Evolutionary conservation across 2,888 invertebrate species (phyloP).

Genomic region (Andrena minutula): DNA sequence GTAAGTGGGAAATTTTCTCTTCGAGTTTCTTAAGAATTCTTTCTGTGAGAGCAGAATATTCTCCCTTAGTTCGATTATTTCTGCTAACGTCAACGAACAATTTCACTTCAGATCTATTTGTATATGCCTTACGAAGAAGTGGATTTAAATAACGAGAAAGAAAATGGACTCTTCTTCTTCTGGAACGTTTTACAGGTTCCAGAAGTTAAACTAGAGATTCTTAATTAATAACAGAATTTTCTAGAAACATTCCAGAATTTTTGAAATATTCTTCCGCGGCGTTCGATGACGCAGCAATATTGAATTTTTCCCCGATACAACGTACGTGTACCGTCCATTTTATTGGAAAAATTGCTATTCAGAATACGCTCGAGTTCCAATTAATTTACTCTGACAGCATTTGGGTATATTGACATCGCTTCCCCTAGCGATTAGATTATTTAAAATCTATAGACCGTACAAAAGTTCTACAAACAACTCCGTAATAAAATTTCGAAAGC

Average conservation of each 20-base stretch:
- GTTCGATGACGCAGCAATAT: background rate
- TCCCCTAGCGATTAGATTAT: background rate
- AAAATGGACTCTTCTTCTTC: too few relatives aligned
- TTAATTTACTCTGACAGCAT: background rate
- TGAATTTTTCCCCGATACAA: background rate
- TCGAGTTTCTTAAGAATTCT: slow-evolving; percentile 37
- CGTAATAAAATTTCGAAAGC: background rate
- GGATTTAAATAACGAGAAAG: too few relatives aligned
- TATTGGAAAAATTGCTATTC: slow-evolving; percentile 7
- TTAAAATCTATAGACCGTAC: background rate
- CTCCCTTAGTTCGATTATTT: slow-evolving; percentile 34
- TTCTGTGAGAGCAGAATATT: slow-evolving; percentile 13
- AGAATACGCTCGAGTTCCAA: background rate
- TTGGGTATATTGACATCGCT: background rate
- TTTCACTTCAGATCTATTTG: background rate
- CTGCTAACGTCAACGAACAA: background rate
- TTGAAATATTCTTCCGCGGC: background rate
- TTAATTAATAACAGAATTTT: background rate
- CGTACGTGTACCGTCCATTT: background rate
- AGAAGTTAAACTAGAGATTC: background rate
- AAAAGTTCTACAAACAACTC: background rate
- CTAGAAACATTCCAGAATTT: background rate
- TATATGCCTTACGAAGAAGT: too few relatives aligned
- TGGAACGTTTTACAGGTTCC: background rate
- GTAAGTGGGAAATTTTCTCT: slow-evolving; percentile 48